Percentiles rank a stretch among this genome's conserved stretches.
Conservation (phyloP, 2,797 vertebrate genomes). For the Poecilia velifera region DNA sequence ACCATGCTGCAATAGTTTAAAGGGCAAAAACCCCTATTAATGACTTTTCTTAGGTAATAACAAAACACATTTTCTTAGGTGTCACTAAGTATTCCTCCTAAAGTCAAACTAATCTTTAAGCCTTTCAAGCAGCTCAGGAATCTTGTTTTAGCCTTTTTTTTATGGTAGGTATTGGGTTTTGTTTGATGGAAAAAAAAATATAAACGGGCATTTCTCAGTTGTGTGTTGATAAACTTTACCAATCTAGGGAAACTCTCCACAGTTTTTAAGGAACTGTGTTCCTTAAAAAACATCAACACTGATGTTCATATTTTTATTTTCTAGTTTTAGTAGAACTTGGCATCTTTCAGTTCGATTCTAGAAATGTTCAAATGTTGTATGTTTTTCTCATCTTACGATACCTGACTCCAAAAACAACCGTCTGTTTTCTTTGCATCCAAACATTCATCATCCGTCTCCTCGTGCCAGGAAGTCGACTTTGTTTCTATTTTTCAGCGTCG, state of each 20-base stretch:
- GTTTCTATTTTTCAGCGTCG: slow-evolving; percentile 72
- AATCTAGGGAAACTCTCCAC: background rate
- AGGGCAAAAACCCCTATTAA: background rate
- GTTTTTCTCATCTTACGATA: slow-evolving; percentile 38
- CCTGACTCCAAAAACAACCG: slow-evolving; percentile 24
- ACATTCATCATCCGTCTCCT: slow-evolving; percentile 47
- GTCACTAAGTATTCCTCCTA: background rate
- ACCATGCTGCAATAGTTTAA: background rate
- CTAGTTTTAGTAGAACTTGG: background rate
- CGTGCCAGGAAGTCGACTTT: slow-evolving; percentile 62
- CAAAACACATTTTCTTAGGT: background rate
- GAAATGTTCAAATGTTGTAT: background rate
- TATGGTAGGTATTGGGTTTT: background rate
- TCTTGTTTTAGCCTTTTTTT: background rate
- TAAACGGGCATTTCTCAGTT: background rate
- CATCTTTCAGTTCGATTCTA: background rate
- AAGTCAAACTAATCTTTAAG: background rate
- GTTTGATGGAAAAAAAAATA: background rate
- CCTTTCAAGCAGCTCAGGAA: background rate
- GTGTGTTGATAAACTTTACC: background rate
- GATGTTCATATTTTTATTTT: background rate
- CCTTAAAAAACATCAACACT: background rate
- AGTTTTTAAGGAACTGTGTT: no score
- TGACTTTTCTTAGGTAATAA: background rate
- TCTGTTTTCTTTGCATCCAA: slow-evolving; percentile 44